Conservation (phyloP, 1,140 invertebrate genomes). For the Drosophila punjabiensis region DNA sequence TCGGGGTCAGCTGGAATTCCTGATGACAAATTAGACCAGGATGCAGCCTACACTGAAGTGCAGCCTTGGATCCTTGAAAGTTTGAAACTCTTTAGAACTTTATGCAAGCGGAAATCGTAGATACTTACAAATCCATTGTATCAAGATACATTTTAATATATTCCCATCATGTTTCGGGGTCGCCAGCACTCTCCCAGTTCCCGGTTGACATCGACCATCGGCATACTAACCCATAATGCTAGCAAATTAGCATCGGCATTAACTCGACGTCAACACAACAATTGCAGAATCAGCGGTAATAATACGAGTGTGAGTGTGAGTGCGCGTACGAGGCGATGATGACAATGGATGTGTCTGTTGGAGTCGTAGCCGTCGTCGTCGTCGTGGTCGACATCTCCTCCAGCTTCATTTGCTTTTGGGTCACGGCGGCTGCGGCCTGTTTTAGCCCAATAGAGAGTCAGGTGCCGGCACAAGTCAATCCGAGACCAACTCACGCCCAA, state of each 20-base stretch:
- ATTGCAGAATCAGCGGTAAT: slow-evolving; percentile 17
- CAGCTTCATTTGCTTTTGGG: slow-evolving; percentile 50
- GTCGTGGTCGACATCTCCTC: neutral
- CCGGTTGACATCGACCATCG: slow-evolving; percentile 3
- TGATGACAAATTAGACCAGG: slow-evolving; percentile 7
- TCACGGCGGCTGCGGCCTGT: slow-evolving; percentile 22
- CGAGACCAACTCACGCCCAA: slow-evolving; percentile 35
- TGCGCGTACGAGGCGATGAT: slow-evolving; percentile 17
- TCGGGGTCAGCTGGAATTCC: slow-evolving; percentile 14
- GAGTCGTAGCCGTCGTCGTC: too few species aligned
- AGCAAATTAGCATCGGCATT: slow-evolving; percentile 57
- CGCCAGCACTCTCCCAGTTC: neutral
- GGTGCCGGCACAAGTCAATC: slow-evolving; percentile 24
- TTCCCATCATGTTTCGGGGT: slow-evolving; percentile 17
- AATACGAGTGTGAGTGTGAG: neutral
- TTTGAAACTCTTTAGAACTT: neutral
- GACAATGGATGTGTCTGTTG: slow-evolving; percentile 30
- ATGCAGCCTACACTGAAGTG: neutral
- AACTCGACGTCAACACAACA: slow-evolving; percentile 15
- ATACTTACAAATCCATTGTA: neutral
- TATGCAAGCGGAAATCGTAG: neutral
- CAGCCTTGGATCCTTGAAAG: neutral
- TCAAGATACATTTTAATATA: neutral
- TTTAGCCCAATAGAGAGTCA: slow-evolving; percentile 3
- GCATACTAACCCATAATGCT: slow-evolving; percentile 58